Percentiles rank a stretch among this genome's conserved stretches.
These are phyloP conservation scores for Beroe forskalii DNA, from an alignment of 37 sponge, comb jelly and placozoan genomes.

Conservation along the genomic window DNA sequence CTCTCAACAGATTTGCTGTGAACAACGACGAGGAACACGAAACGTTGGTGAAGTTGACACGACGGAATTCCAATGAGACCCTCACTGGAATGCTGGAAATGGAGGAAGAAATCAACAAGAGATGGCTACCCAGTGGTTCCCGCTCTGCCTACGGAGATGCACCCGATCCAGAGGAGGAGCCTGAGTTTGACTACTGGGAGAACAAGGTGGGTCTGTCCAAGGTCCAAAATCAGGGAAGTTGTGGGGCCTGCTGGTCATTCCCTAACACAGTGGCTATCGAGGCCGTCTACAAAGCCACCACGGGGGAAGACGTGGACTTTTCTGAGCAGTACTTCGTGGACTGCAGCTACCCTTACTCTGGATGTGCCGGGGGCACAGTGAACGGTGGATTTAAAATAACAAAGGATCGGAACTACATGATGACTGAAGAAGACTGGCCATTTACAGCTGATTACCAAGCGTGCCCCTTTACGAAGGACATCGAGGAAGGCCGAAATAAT, in stretches of 20 bases:
- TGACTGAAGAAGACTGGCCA: constrained; percentile 20
- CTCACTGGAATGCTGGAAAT: no score
- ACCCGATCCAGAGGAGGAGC: no score
- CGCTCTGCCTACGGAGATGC: no score
- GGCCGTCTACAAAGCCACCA: not conserved
- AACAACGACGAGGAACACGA: no score
- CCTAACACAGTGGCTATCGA: not conserved
- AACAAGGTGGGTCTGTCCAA: not conserved
- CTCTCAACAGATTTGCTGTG: no score
- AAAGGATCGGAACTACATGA: constrained; percentile 1
- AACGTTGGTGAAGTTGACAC: no score
- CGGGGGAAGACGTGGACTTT: constrained; percentile 19
- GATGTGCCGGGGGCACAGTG: constrained; percentile 21
- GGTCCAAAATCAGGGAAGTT: constrained; percentile 19
- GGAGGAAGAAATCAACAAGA: no score
- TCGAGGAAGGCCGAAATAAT: not conserved
- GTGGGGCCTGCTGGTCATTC: constrained; percentile 61
- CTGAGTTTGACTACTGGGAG: constrained; percentile 32
- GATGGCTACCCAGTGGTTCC: no score
- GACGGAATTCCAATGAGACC: no score
- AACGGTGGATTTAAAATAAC: constrained; percentile 1
- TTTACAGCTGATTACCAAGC: not conserved
- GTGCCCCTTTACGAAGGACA: not conserved
- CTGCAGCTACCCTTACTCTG: not conserved
- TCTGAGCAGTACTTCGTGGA: constrained; percentile 45